Evolutionary conservation across 2,113 vertebrate species (phyloP), one percentile per base, ranked within the genome.

Genomic region (Dicaeum eximium): DNA sequence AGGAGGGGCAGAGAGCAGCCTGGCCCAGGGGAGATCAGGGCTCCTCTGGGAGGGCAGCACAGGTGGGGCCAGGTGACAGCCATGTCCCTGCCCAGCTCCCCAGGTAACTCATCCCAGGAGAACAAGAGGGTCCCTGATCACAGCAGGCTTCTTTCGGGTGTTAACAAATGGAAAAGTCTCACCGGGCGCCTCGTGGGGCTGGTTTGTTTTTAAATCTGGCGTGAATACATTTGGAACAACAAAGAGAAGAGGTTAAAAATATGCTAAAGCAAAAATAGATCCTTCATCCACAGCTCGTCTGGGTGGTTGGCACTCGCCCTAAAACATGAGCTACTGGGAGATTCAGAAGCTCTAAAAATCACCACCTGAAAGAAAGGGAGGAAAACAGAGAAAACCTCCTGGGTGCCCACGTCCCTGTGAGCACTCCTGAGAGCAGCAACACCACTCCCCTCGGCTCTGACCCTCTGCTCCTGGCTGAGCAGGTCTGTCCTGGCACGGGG

Each of bases 251-350:
- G 90, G 90, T 93, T 96, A 96, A 95, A 94, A 95, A 95, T 93
- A 95, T 0, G 18, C 94, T 48, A 60, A 48, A 86, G 79, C 92
- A 97, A 96, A 97, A 96, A 96, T 96, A 96, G 95, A 60, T 88
- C 90, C 85, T 64, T 21, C 93, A 57, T 65, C 87, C 2, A 22
- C 88, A 50, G 85, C 51, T 94, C 66, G 15, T 90, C 92, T 95
- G 93, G 89, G 21, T 47, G 84, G 58, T 71, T 95, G 95, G 94
- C 95, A 94, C 72, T 66, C 12, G 15, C 79, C 67, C 94, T 44
- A n/a, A 69, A 82, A 10, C 78, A 35, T 0, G 73, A 87, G 37
- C 22, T 38, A 27, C 1, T 60, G 25, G 33, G 81, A 57, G 54
- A 56, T 10, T n/a, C 27, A n/a, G 50, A 38, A 58, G 77, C 86